Evolutionary conservation across 30 jellyfish, hydroid and myxozoan species (phyloP).

Genomic region (Hydractinia echinata): DNA sequence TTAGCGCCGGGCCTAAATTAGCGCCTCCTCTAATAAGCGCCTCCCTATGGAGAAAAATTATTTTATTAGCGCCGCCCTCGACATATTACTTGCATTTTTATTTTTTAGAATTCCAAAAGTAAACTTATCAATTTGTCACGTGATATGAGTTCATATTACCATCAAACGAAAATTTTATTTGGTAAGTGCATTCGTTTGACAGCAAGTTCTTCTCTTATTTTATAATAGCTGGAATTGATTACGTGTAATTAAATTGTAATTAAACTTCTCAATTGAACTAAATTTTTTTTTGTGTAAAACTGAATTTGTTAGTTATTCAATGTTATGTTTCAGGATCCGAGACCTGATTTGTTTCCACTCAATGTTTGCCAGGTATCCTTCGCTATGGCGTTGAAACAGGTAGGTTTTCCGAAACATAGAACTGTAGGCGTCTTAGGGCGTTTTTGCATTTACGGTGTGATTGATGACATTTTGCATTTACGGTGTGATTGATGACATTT

Average conservation of each 20-base stretch:
- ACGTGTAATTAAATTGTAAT: neutral
- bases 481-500: no score
- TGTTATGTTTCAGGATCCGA: slow-evolving; percentile 52
- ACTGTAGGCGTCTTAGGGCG: no score
- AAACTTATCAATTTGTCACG: slow-evolving; percentile 53
- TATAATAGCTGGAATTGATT: neutral
- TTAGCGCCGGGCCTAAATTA: no score
- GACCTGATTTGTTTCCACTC: slow-evolving; percentile 49
- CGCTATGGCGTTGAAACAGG: slow-evolving; percentile 51
- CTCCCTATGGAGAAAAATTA: no score
- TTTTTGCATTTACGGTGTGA: no score
- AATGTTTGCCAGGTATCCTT: slow-evolving; percentile 66
- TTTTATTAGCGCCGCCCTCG: no score
- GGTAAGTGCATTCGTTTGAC: slow-evolving; percentile 36
- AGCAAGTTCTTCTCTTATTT: neutral
- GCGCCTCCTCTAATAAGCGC: no score
- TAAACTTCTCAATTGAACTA: no score
- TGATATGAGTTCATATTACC: slow-evolving; percentile 81
- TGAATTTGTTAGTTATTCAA: neutral
- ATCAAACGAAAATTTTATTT: slow-evolving; percentile 78
- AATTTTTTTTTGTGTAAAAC: no score
- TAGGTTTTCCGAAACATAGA: neutral
- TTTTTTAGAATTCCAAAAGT: slow-evolving; percentile 49
- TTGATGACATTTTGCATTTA: no score
- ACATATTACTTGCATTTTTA: no score